Evolutionary conservation across 2,888 invertebrate genomes (phyloP).

Genomic region (Cryptops parisi): DNA sequence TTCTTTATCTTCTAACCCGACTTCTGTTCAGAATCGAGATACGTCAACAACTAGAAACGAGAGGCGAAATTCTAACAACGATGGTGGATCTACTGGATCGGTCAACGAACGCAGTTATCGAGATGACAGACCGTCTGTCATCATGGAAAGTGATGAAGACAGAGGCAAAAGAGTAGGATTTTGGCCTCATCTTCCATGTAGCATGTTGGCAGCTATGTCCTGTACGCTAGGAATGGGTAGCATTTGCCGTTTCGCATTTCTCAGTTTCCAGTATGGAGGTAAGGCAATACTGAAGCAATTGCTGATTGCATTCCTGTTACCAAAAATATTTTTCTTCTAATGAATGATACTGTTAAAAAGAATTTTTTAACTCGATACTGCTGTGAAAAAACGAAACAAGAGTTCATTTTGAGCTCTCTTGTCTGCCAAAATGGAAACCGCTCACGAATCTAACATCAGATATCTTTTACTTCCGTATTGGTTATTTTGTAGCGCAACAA

Average conservation of each 20-base stretch:
- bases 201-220: conserved; percentile 63
- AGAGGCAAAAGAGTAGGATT: conserved; percentile 20
- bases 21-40: not conserved
- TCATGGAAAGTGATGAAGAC: conserved; percentile 15
- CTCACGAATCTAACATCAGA: too few relatives aligned
- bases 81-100: not conserved
- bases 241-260: conserved; percentile 69
- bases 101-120: not conserved
- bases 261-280: conserved; percentile 77
- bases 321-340: not conserved
- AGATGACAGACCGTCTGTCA: not conserved
- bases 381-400: too few relatives aligned
- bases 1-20: not conserved
- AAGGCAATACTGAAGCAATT: too few relatives aligned
- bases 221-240: conserved; percentile 80
- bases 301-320: not conserved
- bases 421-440: too few relatives aligned
- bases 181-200: conserved; percentile 43
- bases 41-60: not conserved
- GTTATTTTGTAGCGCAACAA: too few relatives aligned
- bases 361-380: too few relatives aligned
- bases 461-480: too few relatives aligned
- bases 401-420: too few relatives aligned
- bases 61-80: not conserved
- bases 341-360: not conserved